phyloP scores from a whole-genome alignment of 2,797 vertebrate genomes.

The Urophycis tenuis region DNA sequence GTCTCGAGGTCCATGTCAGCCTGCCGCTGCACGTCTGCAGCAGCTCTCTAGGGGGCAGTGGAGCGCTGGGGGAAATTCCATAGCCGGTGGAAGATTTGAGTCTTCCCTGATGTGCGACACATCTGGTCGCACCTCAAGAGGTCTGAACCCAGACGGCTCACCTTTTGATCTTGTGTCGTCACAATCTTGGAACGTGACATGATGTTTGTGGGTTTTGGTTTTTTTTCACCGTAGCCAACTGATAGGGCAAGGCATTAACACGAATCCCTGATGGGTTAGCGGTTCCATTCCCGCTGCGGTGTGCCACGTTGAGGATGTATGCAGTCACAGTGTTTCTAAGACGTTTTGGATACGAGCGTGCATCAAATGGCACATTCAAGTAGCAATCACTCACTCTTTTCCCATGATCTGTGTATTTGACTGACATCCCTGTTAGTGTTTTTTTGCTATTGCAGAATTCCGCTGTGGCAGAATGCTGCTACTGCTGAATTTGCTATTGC shows the following conservation, averaged over 20 bases:
- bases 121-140: background rate
- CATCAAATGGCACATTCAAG: background rate
- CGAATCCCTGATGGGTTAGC: background rate
- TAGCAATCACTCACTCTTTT: background rate
- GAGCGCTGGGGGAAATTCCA: background rate
- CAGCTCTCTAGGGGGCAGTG: constrained; percentile 50
- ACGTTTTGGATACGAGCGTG: background rate
- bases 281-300: background rate
- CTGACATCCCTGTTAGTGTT: background rate
- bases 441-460: background rate
- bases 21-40: constrained; percentile 2
- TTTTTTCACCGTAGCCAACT: background rate
- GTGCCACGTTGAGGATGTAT: background rate
- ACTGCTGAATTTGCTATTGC: background rate
- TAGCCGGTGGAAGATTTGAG: background rate
- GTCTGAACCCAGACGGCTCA: background rate
- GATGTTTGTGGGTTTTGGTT: background rate
- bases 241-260: background rate
- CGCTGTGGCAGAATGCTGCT: background rate
- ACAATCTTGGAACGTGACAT: background rate
- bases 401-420: background rate
- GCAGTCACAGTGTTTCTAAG: background rate
- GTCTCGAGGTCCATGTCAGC: background rate
- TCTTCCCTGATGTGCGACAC: background rate
- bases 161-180: background rate